Percentiles rank a stretch among this genome's conserved stretches.
phyloP scores from a whole-genome alignment of 2,888 invertebrate genomes.

The Deroplatys truncata region DNA sequence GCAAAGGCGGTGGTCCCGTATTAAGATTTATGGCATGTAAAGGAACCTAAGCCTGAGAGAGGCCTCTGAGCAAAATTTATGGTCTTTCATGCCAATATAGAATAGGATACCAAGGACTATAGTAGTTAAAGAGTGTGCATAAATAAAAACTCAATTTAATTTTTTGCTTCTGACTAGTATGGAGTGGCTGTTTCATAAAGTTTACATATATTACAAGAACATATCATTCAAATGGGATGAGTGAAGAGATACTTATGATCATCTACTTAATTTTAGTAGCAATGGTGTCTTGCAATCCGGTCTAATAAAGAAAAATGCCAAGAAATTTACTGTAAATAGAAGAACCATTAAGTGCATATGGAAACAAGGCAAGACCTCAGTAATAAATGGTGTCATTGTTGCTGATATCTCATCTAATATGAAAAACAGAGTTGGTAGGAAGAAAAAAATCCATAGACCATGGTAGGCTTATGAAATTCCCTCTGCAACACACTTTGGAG shows the following conservation, averaged over 20 bases:
- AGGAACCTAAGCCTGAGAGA: too few species aligned
- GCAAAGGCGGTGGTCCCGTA: too few species aligned
- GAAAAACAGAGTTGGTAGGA: not conserved
- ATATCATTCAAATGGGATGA: not conserved
- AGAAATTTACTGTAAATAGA: not conserved
- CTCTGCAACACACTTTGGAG: not conserved
- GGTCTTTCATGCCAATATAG: too few species aligned
- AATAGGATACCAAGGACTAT: too few species aligned
- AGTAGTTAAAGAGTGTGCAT: too few species aligned
- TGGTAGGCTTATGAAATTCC: not conserved
- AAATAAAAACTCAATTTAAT: too few species aligned
- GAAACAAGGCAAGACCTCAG: not conserved
- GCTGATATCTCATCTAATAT: not conserved
- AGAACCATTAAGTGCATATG: not conserved
- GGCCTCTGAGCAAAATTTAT: too few species aligned
- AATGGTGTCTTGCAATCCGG: not conserved
- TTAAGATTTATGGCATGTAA: too few species aligned
- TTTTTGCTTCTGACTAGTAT: not conserved
- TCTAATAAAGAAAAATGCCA: not conserved
- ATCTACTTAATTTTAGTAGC: not conserved
- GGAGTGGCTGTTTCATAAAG: too few species aligned
- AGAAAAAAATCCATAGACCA: not conserved
- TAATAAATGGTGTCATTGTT: not conserved
- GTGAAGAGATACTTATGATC: not conserved
- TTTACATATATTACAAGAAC: too few species aligned